Evolutionary conservation across 2,797 vertebrate species (phyloP).

Genomic region (Microcaecilia unicolor): DNA sequence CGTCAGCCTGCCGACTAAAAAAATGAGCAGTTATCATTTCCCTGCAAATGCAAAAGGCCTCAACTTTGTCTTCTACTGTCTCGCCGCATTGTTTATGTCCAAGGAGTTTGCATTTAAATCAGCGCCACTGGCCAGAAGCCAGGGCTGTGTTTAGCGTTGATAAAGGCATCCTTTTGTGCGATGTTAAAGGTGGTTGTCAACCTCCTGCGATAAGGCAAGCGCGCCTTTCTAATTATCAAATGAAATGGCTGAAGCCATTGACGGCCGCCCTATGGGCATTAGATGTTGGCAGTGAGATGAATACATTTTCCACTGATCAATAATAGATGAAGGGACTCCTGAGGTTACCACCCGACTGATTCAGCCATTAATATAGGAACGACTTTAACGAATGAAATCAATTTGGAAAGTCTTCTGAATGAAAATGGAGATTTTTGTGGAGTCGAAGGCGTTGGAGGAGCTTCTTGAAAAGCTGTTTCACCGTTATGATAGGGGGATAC

Average conservation of each 20-base stretch:
- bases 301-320: background rate
- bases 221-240: constrained; percentile 28
- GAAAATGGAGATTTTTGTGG: background rate
- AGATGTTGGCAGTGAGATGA: constrained; percentile 6
- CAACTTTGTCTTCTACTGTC: background rate
- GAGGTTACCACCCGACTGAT: background rate
- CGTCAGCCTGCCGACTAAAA: too few species aligned
- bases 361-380: constrained; percentile 2
- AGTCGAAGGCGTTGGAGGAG: too few species aligned
- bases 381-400: constrained; percentile 5
- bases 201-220: constrained; percentile 26
- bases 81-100: constrained; percentile 2
- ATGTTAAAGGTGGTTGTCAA: constrained; percentile 21
- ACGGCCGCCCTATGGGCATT: constrained; percentile 14
- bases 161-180: constrained; percentile 27
- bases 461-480: too few species aligned
- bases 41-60: background rate
- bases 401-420: background rate
- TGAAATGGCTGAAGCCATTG: constrained; percentile 15
- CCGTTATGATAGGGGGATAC: too few species aligned
- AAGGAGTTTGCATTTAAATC: constrained; percentile 2
- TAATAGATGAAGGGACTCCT: background rate
- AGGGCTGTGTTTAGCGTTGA: background rate
- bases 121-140: constrained; percentile 12
- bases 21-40: background rate